Percentiles rank a stretch among this genome's conserved stretches.
Conservation (phyloP, 2,888 invertebrate genomes). For the Elysia crispata region DNA sequence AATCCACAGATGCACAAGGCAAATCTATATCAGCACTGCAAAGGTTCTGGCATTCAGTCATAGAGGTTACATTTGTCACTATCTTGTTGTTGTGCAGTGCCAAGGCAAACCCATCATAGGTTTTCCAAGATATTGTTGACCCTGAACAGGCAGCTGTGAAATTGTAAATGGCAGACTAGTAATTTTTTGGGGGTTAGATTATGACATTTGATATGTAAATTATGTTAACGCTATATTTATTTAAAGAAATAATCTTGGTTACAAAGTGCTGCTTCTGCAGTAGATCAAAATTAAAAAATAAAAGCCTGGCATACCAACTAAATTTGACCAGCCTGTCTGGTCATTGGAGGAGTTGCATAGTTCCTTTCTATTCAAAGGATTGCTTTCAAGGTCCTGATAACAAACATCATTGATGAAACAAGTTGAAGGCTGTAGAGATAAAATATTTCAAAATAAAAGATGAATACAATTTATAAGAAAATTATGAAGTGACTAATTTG, state of each 20-base stretch:
- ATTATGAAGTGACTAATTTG: constrained; percentile 27
- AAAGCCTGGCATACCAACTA: neutral
- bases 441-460: no score
- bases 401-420: constrained; percentile 60
- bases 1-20: constrained; percentile 58
- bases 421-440: constrained; percentile 54
- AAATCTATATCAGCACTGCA: constrained; percentile 53
- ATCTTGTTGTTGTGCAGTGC: constrained; percentile 56
- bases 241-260: neutral
- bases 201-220: no score
- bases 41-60: constrained; percentile 48
- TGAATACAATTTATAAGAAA: no score
- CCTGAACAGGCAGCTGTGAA: constrained; percentile 54
- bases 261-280: no score
- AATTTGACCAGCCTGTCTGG: constrained; percentile 49
- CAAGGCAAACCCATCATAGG: constrained; percentile 46
- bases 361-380: constrained; percentile 50
- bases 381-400: constrained; percentile 53
- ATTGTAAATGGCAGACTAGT: neutral
- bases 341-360: no score
- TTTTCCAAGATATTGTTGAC: constrained; percentile 47
- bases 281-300: no score
- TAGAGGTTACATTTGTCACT: constrained; percentile 35
- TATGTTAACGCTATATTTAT: no score
- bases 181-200: neutral